Conservation (phyloP, 2,888 invertebrate genomes). For the Baronia brevicornis region DNA sequence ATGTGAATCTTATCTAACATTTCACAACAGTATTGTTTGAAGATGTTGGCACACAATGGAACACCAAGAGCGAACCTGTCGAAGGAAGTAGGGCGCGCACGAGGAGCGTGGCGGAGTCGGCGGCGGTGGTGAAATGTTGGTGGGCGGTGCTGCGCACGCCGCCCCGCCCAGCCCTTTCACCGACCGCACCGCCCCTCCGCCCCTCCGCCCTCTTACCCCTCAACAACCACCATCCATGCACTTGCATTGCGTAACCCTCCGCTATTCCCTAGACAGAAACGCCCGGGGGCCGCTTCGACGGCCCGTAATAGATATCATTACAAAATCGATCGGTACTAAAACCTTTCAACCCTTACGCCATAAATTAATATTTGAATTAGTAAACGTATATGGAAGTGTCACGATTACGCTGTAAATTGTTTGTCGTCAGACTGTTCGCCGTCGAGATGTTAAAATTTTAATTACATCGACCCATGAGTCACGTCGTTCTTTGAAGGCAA, state of each 20-base stretch:
- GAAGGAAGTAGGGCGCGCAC: conserved; percentile 63
- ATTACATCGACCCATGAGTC: conserved; percentile 28
- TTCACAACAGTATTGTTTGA: conserved; percentile 68
- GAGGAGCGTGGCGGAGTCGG: conserved; percentile 39
- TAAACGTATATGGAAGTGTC: conserved; percentile 41
- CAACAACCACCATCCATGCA: conserved; percentile 50
- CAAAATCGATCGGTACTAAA: conserved; percentile 38
- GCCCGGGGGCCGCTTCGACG: conserved; percentile 55
- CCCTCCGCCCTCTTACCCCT: conserved; percentile 44
- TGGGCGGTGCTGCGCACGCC: conserved; percentile 67
- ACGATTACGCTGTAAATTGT: conserved; percentile 47
- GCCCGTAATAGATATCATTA: conserved; percentile 44
- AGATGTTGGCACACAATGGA: conserved; percentile 63
- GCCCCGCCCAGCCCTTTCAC: conserved; percentile 71
- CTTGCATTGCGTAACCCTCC: conserved; percentile 50
- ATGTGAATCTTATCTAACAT: conserved; percentile 61
- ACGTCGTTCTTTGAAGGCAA: conserved; percentile 20
- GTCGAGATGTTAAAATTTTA: conserved; percentile 32
- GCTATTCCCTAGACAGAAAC: conserved; percentile 47
- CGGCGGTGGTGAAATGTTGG: conserved; percentile 64
- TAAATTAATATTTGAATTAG: conserved; percentile 41
- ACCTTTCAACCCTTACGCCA: conserved; percentile 30
- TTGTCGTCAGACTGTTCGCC: conserved; percentile 31
- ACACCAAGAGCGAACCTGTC: conserved; percentile 64
- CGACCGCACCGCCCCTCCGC: conserved; percentile 63